Conservation (phyloP, 2,888 invertebrate genomes). For the Apamea sordens region DNA sequence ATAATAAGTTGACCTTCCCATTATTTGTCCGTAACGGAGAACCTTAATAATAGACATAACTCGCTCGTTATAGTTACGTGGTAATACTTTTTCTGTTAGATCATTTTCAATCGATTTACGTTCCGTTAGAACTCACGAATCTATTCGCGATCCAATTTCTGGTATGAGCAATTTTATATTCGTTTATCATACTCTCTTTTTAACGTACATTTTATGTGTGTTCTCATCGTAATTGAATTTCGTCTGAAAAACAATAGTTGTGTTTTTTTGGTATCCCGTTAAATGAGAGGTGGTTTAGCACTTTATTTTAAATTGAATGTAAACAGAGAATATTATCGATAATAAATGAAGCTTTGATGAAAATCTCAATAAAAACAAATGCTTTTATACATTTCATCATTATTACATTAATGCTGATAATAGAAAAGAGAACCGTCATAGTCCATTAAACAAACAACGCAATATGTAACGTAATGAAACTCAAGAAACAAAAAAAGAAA, state of each 20-base stretch:
- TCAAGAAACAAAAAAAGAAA: neutral
- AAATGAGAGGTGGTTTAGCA: conserved; percentile 13
- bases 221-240: conserved; percentile 48
- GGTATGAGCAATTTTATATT: conserved; percentile 49
- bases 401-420: neutral
- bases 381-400: neutral
- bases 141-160: conserved; percentile 60
- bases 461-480: neutral
- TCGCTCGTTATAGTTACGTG: conserved; percentile 63
- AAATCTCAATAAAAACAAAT: conserved; percentile 1
- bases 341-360: conserved; percentile 1
- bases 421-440: neutral
- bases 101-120: conserved; percentile 67
- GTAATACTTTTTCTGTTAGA: conserved; percentile 61
- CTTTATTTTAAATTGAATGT: conserved; percentile 25
- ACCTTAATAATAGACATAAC: conserved; percentile 60
- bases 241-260: conserved; percentile 19
- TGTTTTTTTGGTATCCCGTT: conserved; percentile 15
- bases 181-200: conserved; percentile 21
- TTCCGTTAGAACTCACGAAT: conserved; percentile 66
- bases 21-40: conserved; percentile 64
- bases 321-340: conserved; percentile 18
- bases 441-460: neutral
- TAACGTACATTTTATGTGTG: conserved; percentile 21
- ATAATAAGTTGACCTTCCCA: conserved; percentile 57